These are phyloP conservation scores for Leguminivora glycinivorella DNA, from an alignment of 1,140 invertebrate genomes.

Conservation along the genomic window DNA sequence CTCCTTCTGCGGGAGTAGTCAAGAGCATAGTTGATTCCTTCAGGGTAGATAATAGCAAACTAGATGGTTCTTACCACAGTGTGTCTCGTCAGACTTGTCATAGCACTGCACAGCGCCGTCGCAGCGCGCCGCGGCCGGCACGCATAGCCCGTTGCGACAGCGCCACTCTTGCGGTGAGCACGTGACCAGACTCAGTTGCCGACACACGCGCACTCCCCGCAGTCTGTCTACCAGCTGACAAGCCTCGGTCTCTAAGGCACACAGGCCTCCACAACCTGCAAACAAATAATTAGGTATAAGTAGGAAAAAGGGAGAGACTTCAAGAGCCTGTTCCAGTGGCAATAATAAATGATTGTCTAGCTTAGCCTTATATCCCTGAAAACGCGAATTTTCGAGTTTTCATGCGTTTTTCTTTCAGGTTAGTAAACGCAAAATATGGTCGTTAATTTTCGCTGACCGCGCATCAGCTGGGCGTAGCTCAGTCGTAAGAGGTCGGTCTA, in stretches of 20 bases:
- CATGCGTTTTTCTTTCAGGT: too few relatives aligned
- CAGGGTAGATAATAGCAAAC: background rate
- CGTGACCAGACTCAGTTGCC: conserved; percentile 61
- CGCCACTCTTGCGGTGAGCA: conserved; percentile 83
- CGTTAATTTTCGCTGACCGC: too few relatives aligned
- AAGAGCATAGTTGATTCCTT: too few relatives aligned
- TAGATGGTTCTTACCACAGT: conserved; percentile 83
- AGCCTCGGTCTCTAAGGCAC: conserved; percentile 83
- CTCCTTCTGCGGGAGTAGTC: too few relatives aligned
- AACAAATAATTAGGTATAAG: conserved; percentile 11
- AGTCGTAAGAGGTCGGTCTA: too few relatives aligned
- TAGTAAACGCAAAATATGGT: too few relatives aligned
- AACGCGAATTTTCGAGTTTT: too few relatives aligned
- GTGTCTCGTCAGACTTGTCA: conserved; percentile 88
- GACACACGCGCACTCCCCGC: conserved; percentile 76
- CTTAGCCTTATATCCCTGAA: too few relatives aligned
- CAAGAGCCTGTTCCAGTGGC: too few relatives aligned
- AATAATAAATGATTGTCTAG: too few relatives aligned
- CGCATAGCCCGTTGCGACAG: conserved; percentile 86
- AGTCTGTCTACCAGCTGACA: conserved; percentile 83
- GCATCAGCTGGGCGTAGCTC: too few relatives aligned
- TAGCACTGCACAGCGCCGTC: conserved; percentile 89
- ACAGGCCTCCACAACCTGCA: conserved; percentile 85
- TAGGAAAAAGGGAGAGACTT: background rate
- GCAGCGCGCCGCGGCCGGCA: conserved; percentile 83